Conservation (phyloP, 1,140 invertebrate genomes). For the Rhagoletis zephyria region DNA sequence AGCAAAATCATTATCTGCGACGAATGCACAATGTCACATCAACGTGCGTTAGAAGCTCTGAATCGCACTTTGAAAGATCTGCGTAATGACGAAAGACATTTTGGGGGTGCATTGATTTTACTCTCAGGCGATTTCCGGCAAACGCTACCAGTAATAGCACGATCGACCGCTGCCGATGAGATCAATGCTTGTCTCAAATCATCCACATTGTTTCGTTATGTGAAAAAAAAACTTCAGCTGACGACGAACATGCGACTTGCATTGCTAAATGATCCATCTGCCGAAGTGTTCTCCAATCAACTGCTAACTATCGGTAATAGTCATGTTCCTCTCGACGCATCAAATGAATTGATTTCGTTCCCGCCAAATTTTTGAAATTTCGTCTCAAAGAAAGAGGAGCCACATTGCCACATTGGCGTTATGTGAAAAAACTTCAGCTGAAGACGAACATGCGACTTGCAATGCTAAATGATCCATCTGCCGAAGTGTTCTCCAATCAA, state of each 20-base stretch:
- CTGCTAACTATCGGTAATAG: constrained; percentile 72
- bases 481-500: constrained; percentile 66
- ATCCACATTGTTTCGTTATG: constrained; percentile 56
- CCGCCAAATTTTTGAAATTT: constrained; percentile 45
- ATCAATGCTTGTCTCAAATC: constrained; percentile 56
- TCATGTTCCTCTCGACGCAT: constrained; percentile 60
- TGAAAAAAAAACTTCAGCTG: constrained; percentile 2
- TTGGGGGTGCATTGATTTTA: constrained; percentile 64
- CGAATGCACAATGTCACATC: constrained; percentile 70
- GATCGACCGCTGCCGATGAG: constrained; percentile 58
- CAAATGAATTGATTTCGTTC: constrained; percentile 52
- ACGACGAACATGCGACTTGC: constrained; percentile 39
- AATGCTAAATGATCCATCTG: constrained; percentile 58
- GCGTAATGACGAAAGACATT: constrained; percentile 61
- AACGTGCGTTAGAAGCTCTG: constrained; percentile 64
- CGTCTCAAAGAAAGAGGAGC: constrained; percentile 64
- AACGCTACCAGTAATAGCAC: constrained; percentile 59
- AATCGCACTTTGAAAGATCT: constrained; percentile 63
- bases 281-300: constrained; percentile 66
- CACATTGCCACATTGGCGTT: too few species aligned
- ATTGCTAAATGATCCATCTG: constrained; percentile 59
- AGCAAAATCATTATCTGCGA: constrained; percentile 57
- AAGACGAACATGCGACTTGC: constrained; percentile 55
- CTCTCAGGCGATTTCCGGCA: constrained; percentile 63
- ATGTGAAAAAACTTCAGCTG: not conserved